Percentiles rank a stretch among this genome's conserved stretches.
Conservation (phyloP, 2,888 invertebrate species). For the Apodemia duryi region DNA sequence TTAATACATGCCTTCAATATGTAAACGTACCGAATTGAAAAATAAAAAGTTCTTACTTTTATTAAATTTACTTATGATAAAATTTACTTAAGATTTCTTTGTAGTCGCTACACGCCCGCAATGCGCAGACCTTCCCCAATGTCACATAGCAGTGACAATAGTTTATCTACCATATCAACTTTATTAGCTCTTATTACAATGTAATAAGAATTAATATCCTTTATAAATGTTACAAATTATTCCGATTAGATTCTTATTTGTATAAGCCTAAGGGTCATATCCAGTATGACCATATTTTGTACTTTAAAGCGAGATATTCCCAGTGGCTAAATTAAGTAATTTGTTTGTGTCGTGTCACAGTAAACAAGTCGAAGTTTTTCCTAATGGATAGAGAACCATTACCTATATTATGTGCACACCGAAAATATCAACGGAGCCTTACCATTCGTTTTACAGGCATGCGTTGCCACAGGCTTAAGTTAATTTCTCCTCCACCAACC, state of each 20-base stretch:
- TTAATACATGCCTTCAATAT: too few species aligned
- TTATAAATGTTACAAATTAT: slow-evolving; percentile 13
- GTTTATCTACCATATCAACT: slow-evolving; percentile 19
- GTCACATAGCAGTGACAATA: slow-evolving; percentile 40
- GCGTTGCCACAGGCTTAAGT: too few species aligned
- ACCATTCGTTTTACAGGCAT: too few species aligned
- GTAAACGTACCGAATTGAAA: neutral
- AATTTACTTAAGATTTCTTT: slow-evolving; percentile 25
- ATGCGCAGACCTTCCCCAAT: slow-evolving; percentile 44
- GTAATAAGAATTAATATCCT: slow-evolving; percentile 20
- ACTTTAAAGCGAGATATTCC: neutral
- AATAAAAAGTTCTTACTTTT: slow-evolving; percentile 18
- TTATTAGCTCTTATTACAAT: slow-evolving; percentile 14
- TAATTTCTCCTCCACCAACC: too few species aligned
- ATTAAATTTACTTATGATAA: neutral
- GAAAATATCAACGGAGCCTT: too few species aligned
- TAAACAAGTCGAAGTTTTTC: too few species aligned
- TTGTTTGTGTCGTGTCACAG: too few species aligned
- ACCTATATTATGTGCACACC: too few species aligned
- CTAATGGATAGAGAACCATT: too few species aligned
- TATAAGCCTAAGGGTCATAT: neutral
- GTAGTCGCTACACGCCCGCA: slow-evolving; percentile 37
- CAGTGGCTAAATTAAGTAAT: too few species aligned
- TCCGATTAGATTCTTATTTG: slow-evolving; percentile 3
- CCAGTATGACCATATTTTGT: neutral